These are phyloP conservation scores for Brachirus orientalis DNA, from an alignment of 2,113 vertebrate genomes.

Conservation along the genomic window DNA sequence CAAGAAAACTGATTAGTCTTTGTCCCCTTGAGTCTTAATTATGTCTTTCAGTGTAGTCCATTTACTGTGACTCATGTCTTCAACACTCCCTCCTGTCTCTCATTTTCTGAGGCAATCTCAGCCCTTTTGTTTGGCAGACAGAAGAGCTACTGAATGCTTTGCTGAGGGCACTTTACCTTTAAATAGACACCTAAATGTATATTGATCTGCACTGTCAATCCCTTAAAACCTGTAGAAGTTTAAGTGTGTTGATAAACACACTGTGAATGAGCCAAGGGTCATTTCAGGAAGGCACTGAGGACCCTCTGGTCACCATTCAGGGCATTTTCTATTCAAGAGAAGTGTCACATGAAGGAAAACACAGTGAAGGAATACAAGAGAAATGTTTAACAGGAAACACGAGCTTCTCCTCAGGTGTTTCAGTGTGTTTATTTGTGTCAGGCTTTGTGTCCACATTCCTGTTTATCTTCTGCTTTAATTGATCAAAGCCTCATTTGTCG, in stretches of 20 bases:
- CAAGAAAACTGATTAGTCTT: slow-evolving; percentile 29
- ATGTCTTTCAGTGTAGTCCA: too few species aligned
- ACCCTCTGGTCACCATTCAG: slow-evolving; percentile 9
- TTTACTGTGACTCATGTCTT: too few species aligned
- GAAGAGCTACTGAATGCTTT: slow-evolving; percentile 29
- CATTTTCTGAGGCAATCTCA: slow-evolving; percentile 59
- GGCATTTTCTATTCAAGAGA: slow-evolving; percentile 11
- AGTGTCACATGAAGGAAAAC: slow-evolving; percentile 3
- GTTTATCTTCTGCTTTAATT: slow-evolving; percentile 7
- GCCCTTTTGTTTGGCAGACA: slow-evolving; percentile 42
- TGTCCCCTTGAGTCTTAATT: slow-evolving; percentile 32
- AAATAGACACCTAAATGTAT: slow-evolving; percentile 6
- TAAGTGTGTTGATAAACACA: slow-evolving; percentile 25
- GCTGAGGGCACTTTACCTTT: slow-evolving; percentile 39
- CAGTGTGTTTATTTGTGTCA: slow-evolving; percentile 2
- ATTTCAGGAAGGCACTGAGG: background rate
- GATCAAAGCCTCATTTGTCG: background rate
- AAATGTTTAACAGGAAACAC: slow-evolving; percentile 4
- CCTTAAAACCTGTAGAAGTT: slow-evolving; percentile 17
- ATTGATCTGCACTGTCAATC: slow-evolving; percentile 23
- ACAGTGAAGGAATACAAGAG: slow-evolving; percentile 4
- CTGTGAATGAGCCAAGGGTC: slow-evolving; percentile 6
- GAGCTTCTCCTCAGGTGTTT: slow-evolving; percentile 6
- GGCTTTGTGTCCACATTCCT: slow-evolving; percentile 20
- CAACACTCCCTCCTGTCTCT: slow-evolving; percentile 42